Base-by-base conservation (phyloP, 2,888 invertebrate species). In the Sympetrum striolatum region DNA sequence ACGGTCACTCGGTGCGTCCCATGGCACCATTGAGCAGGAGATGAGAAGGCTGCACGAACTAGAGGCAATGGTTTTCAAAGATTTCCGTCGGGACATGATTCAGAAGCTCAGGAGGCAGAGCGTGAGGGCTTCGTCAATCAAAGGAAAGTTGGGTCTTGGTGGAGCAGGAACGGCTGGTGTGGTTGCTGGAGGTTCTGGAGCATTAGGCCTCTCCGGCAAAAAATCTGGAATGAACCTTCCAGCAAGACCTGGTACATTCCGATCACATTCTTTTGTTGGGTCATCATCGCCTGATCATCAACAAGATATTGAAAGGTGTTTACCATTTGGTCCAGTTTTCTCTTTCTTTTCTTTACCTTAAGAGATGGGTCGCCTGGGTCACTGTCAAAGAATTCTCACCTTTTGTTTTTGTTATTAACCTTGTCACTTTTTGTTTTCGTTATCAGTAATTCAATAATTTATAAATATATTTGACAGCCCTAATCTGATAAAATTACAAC, bases 11-110 rank as follows among this genome's bases (percentile, higher is more conserved):
- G 98, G 98, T 0, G 98, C 98, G 53, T 97, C 97, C 37, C 97
- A 98, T 92, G 96, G 96, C 81, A 98, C 98, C 4, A 97, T 99
- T 91, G 98, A 99, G 92, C 96, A 97, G 92, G 99, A 99, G 94
- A 96, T 98, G 95, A 96, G 97, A 92, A 95, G 98, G 91, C 94
- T 99, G 91, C 98, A 98, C 92, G 99, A 99, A 93, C 94, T 99
- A 60, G 99, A 99, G 94, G 97, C 98, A 15, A 96, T 98, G 93
- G 97, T 98, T 90, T 99, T 98, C 93, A 98, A 98, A 94, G 98
- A 98, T 94, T 98, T 98, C 93, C 95, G 98, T 91, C 95, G 98
- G 92, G 99, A 99, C 93, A 98, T 99, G 96, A 97, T 99, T 92
- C 98, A 98, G 93, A 97, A 97, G 93, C 94, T 98, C 60, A 95